Evolutionary conservation across 1,140 invertebrate genomes (phyloP).

Genomic region (Bombus waltoni): DNA sequence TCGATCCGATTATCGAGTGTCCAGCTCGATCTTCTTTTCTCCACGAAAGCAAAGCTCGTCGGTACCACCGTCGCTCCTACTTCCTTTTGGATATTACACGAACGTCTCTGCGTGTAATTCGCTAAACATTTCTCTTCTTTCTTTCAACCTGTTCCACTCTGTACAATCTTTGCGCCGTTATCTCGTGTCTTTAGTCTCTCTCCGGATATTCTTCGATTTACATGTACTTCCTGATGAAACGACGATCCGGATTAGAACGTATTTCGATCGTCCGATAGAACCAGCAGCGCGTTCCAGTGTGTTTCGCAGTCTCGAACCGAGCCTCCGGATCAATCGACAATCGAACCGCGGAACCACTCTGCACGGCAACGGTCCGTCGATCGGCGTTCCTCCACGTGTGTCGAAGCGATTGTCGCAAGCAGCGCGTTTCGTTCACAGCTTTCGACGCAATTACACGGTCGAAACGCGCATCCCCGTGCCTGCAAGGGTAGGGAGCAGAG

Average conservation of each 20-base stretch:
- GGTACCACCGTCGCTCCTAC: not conserved
- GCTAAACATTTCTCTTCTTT: not conserved
- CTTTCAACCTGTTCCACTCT: not conserved
- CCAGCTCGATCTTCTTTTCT: not conserved
- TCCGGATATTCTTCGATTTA: not conserved
- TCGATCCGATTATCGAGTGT: slow-evolving; percentile 51
- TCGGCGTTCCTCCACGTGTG: slow-evolving; percentile 26
- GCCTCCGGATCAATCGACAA: slow-evolving; percentile 31
- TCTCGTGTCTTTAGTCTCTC: no score
- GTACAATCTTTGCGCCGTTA: not conserved
- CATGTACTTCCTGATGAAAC: not conserved
- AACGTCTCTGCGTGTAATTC: not conserved
- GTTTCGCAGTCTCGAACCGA: not conserved
- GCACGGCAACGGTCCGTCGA: slow-evolving; percentile 4
- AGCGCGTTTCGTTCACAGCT: not conserved
- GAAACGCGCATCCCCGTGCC: slow-evolving; percentile 44
- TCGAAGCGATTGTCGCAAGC: not conserved
- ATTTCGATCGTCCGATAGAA: not conserved
- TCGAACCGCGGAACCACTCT: slow-evolving; percentile 14
- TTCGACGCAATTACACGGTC: slow-evolving; percentile 37
- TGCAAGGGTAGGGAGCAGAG: not conserved
- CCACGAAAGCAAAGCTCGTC: not conserved
- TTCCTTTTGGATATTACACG: not conserved
- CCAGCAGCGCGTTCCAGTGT: not conserved
- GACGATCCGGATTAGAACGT: not conserved